Evolutionary conservation across 2,888 invertebrate genomes (phyloP).

Genomic region (Stenolophus ochropezus): DNA sequence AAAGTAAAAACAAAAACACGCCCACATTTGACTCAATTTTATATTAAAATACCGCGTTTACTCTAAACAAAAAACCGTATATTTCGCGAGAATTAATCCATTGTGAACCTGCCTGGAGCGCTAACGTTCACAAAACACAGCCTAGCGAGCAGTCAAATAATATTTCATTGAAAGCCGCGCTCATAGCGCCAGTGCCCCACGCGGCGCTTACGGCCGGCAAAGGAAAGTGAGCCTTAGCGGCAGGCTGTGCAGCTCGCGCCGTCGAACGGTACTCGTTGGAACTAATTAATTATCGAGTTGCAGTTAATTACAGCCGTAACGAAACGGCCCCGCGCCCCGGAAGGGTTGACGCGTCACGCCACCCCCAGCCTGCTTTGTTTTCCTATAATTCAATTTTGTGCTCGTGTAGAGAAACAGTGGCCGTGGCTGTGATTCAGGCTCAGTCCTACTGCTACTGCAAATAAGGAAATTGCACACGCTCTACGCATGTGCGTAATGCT

Average conservation of each 20-base stretch:
- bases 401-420: slow-evolving; percentile 65
- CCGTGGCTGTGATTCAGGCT: neutral
- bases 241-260: slow-evolving; percentile 63
- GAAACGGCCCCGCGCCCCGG: slow-evolving; percentile 63
- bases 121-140: slow-evolving; percentile 39
- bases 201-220: neutral
- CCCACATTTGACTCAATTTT: slow-evolving; percentile 46
- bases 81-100: slow-evolving; percentile 54
- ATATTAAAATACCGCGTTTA: slow-evolving; percentile 43
- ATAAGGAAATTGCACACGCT: neutral
- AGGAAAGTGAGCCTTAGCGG: neutral
- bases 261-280: slow-evolving; percentile 71
- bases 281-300: slow-evolving; percentile 73
- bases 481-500: slow-evolving; percentile 9
- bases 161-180: slow-evolving; percentile 40
- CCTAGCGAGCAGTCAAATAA: slow-evolving; percentile 46
- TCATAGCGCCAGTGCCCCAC: neutral
- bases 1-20: slow-evolving; percentile 30
- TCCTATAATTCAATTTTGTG: slow-evolving; percentile 69
- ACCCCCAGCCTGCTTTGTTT: slow-evolving; percentile 30
- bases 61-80: slow-evolving; percentile 37
- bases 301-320: slow-evolving; percentile 72
- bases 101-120: slow-evolving; percentile 33
- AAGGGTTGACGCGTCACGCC: slow-evolving; percentile 5
- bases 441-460: too few species aligned